Percentiles rank a stretch among this genome's conserved stretches.
These are phyloP conservation scores for Colletes latitarsis DNA, from an alignment of 1,140 invertebrate species.

Conservation along the genomic window DNA sequence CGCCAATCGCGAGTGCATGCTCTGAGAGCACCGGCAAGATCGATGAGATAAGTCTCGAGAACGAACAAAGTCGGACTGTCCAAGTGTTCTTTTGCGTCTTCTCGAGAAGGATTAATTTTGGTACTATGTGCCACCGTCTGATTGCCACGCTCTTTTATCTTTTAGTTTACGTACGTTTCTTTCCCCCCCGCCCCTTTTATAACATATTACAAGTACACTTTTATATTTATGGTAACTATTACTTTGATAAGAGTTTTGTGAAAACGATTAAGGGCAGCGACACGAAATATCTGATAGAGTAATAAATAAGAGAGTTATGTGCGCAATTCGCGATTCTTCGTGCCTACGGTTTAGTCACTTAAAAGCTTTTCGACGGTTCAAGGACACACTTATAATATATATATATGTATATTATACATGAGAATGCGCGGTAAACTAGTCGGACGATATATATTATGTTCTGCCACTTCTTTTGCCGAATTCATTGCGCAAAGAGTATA, in stretches of 20 bases:
- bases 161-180: conserved; percentile 46
- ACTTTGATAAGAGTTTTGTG: not conserved
- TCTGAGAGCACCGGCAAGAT: conserved; percentile 59
- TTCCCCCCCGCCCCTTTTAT: too few relatives aligned
- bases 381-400: not conserved
- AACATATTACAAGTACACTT: not conserved
- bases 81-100: not conserved
- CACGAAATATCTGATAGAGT: not conserved
- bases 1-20: conserved; percentile 31
- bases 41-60: conserved; percentile 21
- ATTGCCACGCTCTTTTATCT: conserved; percentile 6
- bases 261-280: not conserved
- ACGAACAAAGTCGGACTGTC: not conserved
- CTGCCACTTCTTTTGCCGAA: not conserved
- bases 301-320: not conserved
- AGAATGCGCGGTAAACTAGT: conserved; percentile 13
- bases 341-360: not conserved
- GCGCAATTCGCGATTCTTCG: not conserved
- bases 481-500: not conserved
- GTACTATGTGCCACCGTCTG: not conserved
- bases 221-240: not conserved
- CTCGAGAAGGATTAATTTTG: not conserved
- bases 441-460: not conserved
- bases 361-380: not conserved
- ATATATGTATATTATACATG: not conserved